Conservation (phyloP, 1,140 invertebrate species). For the Chironomus striatipennis region DNA sequence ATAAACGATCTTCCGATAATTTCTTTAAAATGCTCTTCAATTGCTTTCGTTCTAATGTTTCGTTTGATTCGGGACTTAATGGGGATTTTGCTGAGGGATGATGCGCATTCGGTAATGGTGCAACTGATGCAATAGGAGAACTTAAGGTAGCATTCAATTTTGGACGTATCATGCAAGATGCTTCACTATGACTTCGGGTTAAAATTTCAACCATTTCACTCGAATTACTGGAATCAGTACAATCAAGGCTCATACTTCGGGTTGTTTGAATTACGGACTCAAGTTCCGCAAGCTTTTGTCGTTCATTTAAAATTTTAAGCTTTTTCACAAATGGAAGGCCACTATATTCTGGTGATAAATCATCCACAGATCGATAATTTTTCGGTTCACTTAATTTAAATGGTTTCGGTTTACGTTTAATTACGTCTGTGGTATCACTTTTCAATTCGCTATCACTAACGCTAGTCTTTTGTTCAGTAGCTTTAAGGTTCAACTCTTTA, state of each 20-base stretch:
- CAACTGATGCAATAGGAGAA: conserved; percentile 28
- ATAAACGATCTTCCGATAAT: conserved; percentile 53
- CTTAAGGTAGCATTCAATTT: conserved; percentile 38
- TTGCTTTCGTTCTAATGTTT: conserved; percentile 69
- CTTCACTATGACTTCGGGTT: conserved; percentile 56
- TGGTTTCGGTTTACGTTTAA: conserved; percentile 6
- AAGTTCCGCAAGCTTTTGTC: conserved; percentile 73
- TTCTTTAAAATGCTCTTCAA: conserved; percentile 80
- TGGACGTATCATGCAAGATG: conserved; percentile 39
- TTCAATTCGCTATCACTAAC: conserved; percentile 25
- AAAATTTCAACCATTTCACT: conserved; percentile 48
- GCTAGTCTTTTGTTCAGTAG: conserved; percentile 15
- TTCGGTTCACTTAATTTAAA: conserved; percentile 36
- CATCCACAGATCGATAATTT: conserved; percentile 70
- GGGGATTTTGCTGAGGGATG: conserved; percentile 34
- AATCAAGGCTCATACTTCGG: conserved; percentile 71
- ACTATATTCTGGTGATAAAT: conserved; percentile 78
- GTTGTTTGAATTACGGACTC: conserved; percentile 57
- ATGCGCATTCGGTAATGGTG: conserved; percentile 35
- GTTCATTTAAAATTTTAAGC: conserved; percentile 76
- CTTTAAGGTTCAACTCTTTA: background rate
- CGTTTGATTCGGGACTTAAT: conserved; percentile 64
- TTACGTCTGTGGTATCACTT: conserved; percentile 1
- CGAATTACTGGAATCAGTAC: conserved; percentile 50
- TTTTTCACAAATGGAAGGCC: conserved; percentile 82